Evolutionary conservation across 1,140 invertebrate species (phyloP).

Genomic region (Ruditapes philippinarum): DNA sequence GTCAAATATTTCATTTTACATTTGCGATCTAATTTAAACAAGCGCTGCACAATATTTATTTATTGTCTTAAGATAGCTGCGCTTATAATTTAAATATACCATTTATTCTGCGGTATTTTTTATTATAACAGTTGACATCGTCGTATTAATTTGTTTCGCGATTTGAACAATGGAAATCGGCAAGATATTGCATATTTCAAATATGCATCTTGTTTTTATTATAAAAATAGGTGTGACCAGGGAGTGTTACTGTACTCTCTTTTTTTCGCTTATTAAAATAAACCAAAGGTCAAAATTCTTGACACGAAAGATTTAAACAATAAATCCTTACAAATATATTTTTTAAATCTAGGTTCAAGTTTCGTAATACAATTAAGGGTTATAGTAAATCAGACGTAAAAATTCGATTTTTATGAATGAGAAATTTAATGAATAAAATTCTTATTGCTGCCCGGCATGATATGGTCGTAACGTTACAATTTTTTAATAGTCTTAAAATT

Average conservation of each 20-base stretch:
- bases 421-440: neutral
- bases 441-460: too few species aligned
- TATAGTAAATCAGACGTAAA: neutral
- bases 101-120: too few species aligned
- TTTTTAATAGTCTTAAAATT: neutral
- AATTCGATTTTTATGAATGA: constrained; percentile 20
- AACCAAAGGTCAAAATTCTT: neutral
- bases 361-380: neutral
- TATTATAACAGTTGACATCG: too few species aligned
- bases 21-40: too few species aligned
- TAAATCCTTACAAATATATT: constrained; percentile 13
- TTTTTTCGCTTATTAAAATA: neutral
- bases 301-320: neutral
- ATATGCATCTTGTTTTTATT: neutral
- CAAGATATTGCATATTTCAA: neutral
- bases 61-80: too few species aligned
- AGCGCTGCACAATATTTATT: too few species aligned
- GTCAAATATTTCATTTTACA: too few species aligned
- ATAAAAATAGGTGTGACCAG: neutral
- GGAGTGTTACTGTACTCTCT: constrained; percentile 2
- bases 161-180: too few species aligned
- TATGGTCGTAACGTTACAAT: neutral
- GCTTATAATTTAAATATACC: too few species aligned
- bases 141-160: too few species aligned
- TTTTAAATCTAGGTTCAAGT: neutral